phyloP scores from a whole-genome alignment of 2,888 invertebrate genomes.

The Tenthredo amoena region DNA sequence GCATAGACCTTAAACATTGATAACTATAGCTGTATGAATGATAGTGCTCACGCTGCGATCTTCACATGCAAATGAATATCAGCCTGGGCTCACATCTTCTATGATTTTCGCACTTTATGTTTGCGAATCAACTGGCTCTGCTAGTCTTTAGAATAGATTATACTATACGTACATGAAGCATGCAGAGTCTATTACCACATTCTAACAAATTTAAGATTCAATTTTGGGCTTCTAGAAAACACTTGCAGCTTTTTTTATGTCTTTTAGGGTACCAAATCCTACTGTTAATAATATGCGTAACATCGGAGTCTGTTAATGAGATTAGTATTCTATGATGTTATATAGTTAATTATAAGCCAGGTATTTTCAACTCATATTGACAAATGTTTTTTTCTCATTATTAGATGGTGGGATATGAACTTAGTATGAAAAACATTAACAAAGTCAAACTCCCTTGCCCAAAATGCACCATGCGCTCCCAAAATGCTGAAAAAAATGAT shows the following conservation, averaged over 20 bases:
- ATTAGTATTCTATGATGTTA: slow-evolving; percentile 30
- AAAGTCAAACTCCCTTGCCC: slow-evolving; percentile 39
- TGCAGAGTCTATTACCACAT: background rate
- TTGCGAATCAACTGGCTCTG: background rate
- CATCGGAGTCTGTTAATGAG: slow-evolving; percentile 32
- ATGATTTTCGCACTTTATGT: background rate
- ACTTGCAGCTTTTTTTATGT: background rate
- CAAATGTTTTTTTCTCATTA: background rate
- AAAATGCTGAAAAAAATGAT: slow-evolving; percentile 44
- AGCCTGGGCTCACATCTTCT: background rate
- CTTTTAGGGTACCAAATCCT: background rate
- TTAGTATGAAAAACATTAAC: slow-evolving; percentile 21
- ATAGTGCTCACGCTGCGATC: background rate
- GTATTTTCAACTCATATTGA: background rate
- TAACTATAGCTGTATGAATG: background rate
- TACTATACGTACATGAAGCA: background rate
- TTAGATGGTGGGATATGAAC: background rate
- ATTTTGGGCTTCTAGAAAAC: background rate
- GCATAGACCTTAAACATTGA: background rate
- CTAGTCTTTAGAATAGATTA: background rate
- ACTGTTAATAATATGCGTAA: background rate
- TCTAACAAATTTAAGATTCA: background rate
- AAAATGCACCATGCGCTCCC: slow-evolving; percentile 45
- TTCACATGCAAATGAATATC: background rate
- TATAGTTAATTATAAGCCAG: slow-evolving; percentile 4